A percentile compares a stretch with the other conserved stretches of the same genome.
phyloP scores from a whole-genome alignment of 2,113 vertebrate genomes.

The Dromaius novaehollandiae region DNA sequence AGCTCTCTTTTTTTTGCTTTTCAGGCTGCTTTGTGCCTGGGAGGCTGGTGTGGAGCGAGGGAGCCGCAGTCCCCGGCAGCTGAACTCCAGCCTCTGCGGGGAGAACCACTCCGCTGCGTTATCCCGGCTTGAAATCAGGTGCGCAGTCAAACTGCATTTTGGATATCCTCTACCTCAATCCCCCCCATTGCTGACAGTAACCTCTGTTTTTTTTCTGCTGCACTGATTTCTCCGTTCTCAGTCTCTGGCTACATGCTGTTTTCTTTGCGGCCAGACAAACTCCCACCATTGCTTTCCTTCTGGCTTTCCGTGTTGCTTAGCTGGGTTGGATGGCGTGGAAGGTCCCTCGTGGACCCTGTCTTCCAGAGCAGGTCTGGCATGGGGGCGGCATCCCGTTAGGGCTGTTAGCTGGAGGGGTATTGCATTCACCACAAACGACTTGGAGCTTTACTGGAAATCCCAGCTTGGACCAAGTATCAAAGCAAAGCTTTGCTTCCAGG shows the following conservation, averaged over 20 bases:
- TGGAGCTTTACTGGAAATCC: not conserved
- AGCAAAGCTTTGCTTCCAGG: not conserved
- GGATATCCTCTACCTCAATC: not conserved
- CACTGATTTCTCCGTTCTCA: not conserved
- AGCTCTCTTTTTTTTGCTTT: not conserved
- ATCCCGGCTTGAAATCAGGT: not conserved
- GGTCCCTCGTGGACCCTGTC: fast-evolving
- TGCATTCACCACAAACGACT: not conserved
- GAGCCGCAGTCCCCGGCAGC: not conserved
- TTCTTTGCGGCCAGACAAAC: not conserved
- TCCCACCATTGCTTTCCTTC: not conserved
- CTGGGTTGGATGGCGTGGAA: not conserved
- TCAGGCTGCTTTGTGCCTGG: not conserved
- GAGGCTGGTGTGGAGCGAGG: not conserved
- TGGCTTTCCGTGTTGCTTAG: not conserved
- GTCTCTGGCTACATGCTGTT: not conserved
- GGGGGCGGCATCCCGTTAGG: not conserved
- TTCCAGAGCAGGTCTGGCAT: fast-evolving
- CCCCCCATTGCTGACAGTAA: not conserved
- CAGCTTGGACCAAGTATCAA: not conserved
- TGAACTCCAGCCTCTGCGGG: not conserved
- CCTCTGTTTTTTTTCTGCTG: not conserved
- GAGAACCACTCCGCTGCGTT: not conserved
- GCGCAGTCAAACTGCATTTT: not conserved
- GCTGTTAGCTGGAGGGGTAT: not conserved